Evolutionary conservation across 2,888 invertebrate species (phyloP).

Genomic region (Drosophila nr. fundita): DNA sequence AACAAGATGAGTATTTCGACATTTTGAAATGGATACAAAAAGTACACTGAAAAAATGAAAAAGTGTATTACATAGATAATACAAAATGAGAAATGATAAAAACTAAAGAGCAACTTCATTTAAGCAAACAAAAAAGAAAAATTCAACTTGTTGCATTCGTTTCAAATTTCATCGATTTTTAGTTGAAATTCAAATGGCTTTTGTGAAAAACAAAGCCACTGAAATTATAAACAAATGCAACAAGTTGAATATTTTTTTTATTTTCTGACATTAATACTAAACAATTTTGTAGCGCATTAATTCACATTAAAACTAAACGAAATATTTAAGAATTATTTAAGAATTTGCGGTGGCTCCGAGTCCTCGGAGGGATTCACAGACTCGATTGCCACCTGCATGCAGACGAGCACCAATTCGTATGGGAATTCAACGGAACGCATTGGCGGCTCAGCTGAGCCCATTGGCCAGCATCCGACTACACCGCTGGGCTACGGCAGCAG

Average conservation of each 20-base stretch:
- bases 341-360: constrained; percentile 87
- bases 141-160: constrained; percentile 22
- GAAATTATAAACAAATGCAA: constrained; percentile 14
- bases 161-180: constrained; percentile 27
- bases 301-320: constrained; percentile 48
- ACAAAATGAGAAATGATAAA: constrained; percentile 42
- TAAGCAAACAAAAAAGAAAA: constrained; percentile 25
- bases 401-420: constrained; percentile 85
- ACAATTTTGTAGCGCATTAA: constrained; percentile 40
- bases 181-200: neutral
- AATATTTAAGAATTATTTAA: constrained; percentile 22
- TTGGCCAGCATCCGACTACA: constrained; percentile 58
- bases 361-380: constrained; percentile 92
- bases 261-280: constrained; percentile 29
- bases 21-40: constrained; percentile 54
- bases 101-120: constrained; percentile 38
- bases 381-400: constrained; percentile 89
- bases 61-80: constrained; percentile 40
- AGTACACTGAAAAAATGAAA: constrained; percentile 43
- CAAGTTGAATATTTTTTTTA: constrained; percentile 2
- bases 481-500: constrained; percentile 71
- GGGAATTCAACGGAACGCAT: constrained; percentile 86
- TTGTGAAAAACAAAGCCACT: no score
- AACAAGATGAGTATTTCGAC: constrained; percentile 32
- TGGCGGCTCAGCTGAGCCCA: constrained; percentile 88